These are phyloP conservation scores for Porphyrio hochstetteri DNA, from an alignment of 2,113 vertebrate species.

Conservation along the genomic window DNA sequence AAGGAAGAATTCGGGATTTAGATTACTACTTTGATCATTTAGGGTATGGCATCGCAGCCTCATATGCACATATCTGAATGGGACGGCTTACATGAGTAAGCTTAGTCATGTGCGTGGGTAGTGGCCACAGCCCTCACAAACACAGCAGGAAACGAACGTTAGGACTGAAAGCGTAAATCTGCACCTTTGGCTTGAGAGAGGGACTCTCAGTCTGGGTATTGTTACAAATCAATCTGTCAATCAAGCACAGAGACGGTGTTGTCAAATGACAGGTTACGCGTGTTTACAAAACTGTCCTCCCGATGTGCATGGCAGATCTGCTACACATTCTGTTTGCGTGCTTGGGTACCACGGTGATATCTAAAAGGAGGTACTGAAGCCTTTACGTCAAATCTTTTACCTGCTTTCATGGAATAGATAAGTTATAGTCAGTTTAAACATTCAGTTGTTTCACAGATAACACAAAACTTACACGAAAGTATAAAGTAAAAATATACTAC, in stretches of 20 bases:
- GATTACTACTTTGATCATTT: not conserved
- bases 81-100: not conserved
- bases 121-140: not conserved
- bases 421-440: not conserved
- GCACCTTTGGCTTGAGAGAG: fast-evolving
- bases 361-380: not conserved
- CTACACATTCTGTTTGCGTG: not conserved
- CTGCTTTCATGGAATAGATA: not conserved
- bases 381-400: not conserved
- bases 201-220: not conserved
- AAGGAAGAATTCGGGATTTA: not conserved
- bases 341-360: not conserved
- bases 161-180: not conserved
- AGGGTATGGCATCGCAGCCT: not conserved
- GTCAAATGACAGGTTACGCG: not conserved
- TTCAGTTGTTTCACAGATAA: not conserved
- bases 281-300: not conserved
- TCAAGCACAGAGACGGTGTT: fast-evolving
- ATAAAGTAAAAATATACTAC: not conserved
- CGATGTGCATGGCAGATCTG: not conserved
- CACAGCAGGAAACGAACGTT: not conserved
- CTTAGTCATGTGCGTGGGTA: not conserved
- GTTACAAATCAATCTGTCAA: not conserved
- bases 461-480: not conserved
- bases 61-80: not conserved